Base-by-base conservation (phyloP, 1,140 invertebrate genomes). In the Papilio machaon region DNA sequence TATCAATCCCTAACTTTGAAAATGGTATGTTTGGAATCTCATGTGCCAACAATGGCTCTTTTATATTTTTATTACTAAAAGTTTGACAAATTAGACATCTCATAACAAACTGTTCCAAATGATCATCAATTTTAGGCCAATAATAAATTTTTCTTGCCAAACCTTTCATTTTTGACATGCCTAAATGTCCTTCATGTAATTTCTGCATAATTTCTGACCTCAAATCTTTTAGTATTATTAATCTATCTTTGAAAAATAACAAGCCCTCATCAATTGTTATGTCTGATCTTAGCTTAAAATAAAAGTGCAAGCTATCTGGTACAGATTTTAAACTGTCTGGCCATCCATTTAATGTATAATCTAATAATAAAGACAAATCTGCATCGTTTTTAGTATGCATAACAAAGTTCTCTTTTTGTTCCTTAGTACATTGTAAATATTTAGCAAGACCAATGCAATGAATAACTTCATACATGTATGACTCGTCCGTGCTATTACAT, bases 121-220 rank as follows among this genome's bases (percentile, higher is more conserved):
- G n/a, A n/a, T n/a, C n/a, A n/a, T n/a, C n/a, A n/a, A n/a, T 46
- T 46, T 46, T 46, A 46, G 87, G 87, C 92, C 92, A 95, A 80
- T 85, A 94, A 19, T 94, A 82, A 47, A 90, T 81, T 8, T 91
- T 83, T 52, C 89, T 87, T 13, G 92, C 91, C 15, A 83, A 84
- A 35, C 82, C 80, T 83, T 91, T 91, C 38, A 82, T 88, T 85
- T 89, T 58, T 19, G 85, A 83, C 15, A 89, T 87, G 19, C 87
- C 86, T 5, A 89, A 35, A 81, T 87, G 86, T 38, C 85, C 86
- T 75, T 92, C 89, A 80, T 94, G 92, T 9, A 95, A 64, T 54
- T 82, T 81, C 0, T 84, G 58, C 75, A 94, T 73, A 80, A 94
- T 91, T 78, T 86, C 80, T 43, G 73, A 54, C 43, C 91, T 80